Evolutionary conservation across 1,140 invertebrate species (phyloP).

Genomic region (Magallana ariakensis): DNA sequence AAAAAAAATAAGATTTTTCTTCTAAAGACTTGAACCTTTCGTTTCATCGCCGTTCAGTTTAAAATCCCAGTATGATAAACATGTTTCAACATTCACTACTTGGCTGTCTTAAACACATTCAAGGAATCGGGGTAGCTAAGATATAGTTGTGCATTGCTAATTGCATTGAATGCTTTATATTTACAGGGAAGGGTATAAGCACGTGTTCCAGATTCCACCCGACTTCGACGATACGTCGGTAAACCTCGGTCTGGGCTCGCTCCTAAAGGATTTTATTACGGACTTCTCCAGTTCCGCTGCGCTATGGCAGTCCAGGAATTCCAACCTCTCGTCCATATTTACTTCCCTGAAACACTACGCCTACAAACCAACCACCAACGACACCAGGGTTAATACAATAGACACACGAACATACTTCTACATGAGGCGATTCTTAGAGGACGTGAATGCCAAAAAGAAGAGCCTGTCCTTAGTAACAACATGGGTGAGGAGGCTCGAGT

Average conservation of each 20-base stretch:
- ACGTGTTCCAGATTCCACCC: conserved; percentile 69
- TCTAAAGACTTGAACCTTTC: too few relatives aligned
- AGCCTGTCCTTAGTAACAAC: conserved; percentile 68
- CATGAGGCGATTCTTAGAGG: conserved; percentile 64
- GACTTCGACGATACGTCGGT: conserved; percentile 74
- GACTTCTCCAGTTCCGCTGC: conserved; percentile 59
- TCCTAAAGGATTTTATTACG: conserved; percentile 56
- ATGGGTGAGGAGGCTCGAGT: conserved; percentile 58
- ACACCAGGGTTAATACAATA: conserved; percentile 63
- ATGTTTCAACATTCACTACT: too few relatives aligned
- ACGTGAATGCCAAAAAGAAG: conserved; percentile 54
- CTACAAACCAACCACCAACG: conserved; percentile 63
- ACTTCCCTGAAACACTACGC: conserved; percentile 66
- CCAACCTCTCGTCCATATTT: conserved; percentile 66
- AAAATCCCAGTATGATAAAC: too few relatives aligned
- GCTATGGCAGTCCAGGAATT: conserved; percentile 64
- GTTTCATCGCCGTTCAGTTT: too few relatives aligned
- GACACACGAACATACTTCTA: conserved; percentile 71
- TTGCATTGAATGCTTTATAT: not conserved
- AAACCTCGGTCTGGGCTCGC: conserved; percentile 68
- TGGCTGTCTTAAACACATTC: too few relatives aligned
- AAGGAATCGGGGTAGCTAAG: too few relatives aligned
- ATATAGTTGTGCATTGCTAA: too few relatives aligned
- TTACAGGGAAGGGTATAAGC: conserved; percentile 58
- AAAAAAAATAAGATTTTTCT: too few relatives aligned